These are phyloP conservation scores for Propithecus coquereli DNA, from an alignment of 2,113 vertebrate species.

Conservation along the genomic window DNA sequence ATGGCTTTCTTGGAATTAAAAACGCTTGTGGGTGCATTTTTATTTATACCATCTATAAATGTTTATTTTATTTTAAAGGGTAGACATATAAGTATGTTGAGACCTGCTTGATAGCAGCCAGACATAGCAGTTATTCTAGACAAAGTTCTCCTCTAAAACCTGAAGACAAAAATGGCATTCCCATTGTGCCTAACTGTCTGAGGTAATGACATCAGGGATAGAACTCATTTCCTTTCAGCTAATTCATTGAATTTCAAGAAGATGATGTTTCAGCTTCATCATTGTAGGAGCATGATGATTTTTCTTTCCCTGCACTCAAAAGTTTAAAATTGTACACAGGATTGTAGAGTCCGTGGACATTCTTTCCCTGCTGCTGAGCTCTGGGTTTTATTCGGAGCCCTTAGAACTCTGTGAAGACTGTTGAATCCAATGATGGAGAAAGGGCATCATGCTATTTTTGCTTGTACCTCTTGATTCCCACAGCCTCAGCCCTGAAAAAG, in stretches of 20 bases:
- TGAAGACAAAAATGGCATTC: not conserved
- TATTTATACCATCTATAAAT: slow-evolving; percentile 1
- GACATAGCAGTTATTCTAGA: slow-evolving; percentile 2
- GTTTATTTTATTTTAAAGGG: slow-evolving; percentile 4
- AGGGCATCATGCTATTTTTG: not conserved
- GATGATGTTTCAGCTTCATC: not conserved
- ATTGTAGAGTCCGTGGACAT: not conserved
- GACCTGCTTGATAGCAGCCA: not conserved
- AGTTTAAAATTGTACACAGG: not conserved
- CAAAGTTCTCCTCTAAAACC: not conserved
- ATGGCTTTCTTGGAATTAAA: slow-evolving; percentile 35
- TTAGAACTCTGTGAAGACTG: not conserved
- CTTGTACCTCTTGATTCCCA: not conserved
- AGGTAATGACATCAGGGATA: not conserved
- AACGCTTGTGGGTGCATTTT: not conserved
- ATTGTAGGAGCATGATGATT: not conserved
- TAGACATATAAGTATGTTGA: not conserved
- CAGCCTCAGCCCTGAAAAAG: not conserved
- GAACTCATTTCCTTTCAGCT: not conserved
- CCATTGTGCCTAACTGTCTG: not conserved
- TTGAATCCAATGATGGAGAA: not conserved
- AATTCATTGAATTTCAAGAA: slow-evolving; percentile 22
- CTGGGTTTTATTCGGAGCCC: not conserved
- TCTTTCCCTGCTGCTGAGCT: not conserved
- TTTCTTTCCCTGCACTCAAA: not conserved